Percentiles rank a stretch among this genome's conserved stretches.
phyloP scores from a whole-genome alignment of 2,888 invertebrate genomes.

The Mechanitis mazaeus region DNA sequence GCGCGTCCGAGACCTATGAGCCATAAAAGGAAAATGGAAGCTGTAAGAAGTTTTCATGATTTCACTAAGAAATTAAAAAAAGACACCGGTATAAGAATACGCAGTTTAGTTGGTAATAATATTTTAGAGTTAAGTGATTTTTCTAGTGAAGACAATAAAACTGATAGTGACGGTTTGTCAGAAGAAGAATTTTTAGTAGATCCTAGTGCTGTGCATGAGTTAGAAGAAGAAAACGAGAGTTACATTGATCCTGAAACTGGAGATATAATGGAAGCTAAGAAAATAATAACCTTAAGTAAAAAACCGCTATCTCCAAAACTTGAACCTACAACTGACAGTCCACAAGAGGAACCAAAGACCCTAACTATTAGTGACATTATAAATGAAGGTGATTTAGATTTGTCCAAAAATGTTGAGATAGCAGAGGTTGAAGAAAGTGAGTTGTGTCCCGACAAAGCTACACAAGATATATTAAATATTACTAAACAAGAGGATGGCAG shows the following conservation, averaged over 20 bases:
- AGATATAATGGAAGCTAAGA: slow-evolving; percentile 58
- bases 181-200: slow-evolving; percentile 72
- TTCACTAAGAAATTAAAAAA: slow-evolving; percentile 73
- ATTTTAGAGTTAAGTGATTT: slow-evolving; percentile 70
- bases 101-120: slow-evolving; percentile 69
- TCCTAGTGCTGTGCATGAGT: slow-evolving; percentile 64
- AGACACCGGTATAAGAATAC: slow-evolving; percentile 70
- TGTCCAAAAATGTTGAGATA: slow-evolving; percentile 69
- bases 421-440: slow-evolving; percentile 68
- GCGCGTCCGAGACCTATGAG: slow-evolving; percentile 64
- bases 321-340: slow-evolving; percentile 22
- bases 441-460: slow-evolving; percentile 60
- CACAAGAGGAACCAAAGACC: slow-evolving; percentile 53
- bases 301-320: slow-evolving; percentile 20
- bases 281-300: slow-evolving; percentile 34
- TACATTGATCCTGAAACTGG: slow-evolving; percentile 73
- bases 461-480: slow-evolving; percentile 60
- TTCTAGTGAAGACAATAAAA: slow-evolving; percentile 65
- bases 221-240: slow-evolving; percentile 69
- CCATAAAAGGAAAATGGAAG: slow-evolving; percentile 72
- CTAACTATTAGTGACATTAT: slow-evolving; percentile 72
- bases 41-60: slow-evolving; percentile 69
- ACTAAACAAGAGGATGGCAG: slow-evolving; percentile 60
- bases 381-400: slow-evolving; percentile 65
- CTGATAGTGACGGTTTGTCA: slow-evolving; percentile 71